Evolutionary conservation across 1,140 invertebrate species (phyloP).

Genomic region (Portunus trituberculatus): DNA sequence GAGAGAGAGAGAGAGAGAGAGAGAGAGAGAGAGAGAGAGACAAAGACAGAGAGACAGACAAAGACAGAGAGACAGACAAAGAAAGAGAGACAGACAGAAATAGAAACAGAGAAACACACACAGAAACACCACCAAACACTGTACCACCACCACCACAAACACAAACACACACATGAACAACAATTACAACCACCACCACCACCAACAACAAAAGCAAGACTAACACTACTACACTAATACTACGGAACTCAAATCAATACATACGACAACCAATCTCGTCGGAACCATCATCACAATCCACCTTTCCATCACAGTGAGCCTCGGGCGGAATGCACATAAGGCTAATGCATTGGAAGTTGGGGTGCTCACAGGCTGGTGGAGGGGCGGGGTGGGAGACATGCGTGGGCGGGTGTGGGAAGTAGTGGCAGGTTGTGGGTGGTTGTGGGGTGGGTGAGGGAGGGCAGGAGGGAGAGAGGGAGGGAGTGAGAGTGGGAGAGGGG

Average conservation of each 20-base stretch:
- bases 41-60: background rate
- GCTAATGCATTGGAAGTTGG: conserved; percentile 78
- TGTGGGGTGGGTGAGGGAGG: background rate
- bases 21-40: background rate
- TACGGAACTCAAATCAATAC: background rate
- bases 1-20: background rate
- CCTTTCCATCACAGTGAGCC: conserved; percentile 81
- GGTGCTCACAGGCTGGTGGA: conserved; percentile 64
- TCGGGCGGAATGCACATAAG: conserved; percentile 78
- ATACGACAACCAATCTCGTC: conserved; percentile 81
- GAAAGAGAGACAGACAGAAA: too few species aligned
- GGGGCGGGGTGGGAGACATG: background rate
- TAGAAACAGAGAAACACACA: background rate
- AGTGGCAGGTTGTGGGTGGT: background rate
- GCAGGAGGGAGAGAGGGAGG: too few species aligned
- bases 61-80: background rate
- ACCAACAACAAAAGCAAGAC: background rate
- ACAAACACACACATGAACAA: background rate
- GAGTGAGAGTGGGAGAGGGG: too few species aligned
- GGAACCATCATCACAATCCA: conserved; percentile 82
- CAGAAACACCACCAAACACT: background rate
- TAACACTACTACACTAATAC: background rate
- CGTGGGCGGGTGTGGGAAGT: background rate
- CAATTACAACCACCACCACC: background rate
- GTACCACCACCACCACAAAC: background rate